Base-by-base conservation (phyloP, 2,113 vertebrate species). In the Pardalotus punctatus region DNA sequence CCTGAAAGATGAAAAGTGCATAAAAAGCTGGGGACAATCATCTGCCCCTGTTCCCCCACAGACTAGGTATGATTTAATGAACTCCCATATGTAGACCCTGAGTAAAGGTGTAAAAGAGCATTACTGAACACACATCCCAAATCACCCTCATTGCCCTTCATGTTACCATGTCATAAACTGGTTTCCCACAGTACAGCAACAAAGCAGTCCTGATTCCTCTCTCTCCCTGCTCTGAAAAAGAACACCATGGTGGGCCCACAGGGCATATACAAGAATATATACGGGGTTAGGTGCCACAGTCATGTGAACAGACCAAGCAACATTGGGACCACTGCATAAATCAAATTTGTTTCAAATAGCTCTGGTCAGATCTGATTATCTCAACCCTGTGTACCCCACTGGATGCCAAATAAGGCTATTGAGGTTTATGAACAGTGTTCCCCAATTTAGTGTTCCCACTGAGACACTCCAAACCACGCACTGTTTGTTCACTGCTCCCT, bases 361-460 rank as follows among this genome's bases (percentile, higher is more conserved):
- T 81, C 8, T 73, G 19, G 27, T 58, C 22, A 43, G 33, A 38
- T 66, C 8, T 66, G 43, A 33, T 58, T 38, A 29, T 58, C 36
- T 66, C 28, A 58, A n/a, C 23, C 36, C 5, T 38, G n/a, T 13
- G 12, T 78, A 38, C 19, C 38, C n/a, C 47, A 20, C 1, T 61
- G 60, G 15, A 8, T 1, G 0, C 60, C 33, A 51, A 3, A 24
- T 33, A 28, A 58, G 22, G 43, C 33, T 50, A 0, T 36, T 81
- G 27, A 58, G 33, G 23, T 73, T 73, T 51, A 21, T 36, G 23
- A 58, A 5, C 0, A 0, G 12, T 57, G 14, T 38, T 66, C 6
- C 7, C 27, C 35, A 25, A 4, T 48, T 60, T 25, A 48, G 57
- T 48, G 35, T 77, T 77, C 28, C 57, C 4, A 4, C 28, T 61